These are phyloP conservation scores for Beris morrisii DNA, from an alignment of 2,888 invertebrate genomes.

Conservation along the genomic window DNA sequence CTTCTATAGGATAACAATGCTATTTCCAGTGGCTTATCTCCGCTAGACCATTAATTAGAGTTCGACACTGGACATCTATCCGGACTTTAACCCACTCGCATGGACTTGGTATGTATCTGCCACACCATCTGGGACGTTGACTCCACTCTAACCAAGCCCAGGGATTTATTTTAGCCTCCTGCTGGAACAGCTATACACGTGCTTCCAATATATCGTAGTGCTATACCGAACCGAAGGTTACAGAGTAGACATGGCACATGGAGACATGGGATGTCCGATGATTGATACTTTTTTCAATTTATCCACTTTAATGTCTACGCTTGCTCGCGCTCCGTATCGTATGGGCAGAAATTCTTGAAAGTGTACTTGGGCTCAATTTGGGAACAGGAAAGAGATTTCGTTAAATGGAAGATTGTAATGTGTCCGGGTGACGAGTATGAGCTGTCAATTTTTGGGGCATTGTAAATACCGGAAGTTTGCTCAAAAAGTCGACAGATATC, in stretches of 20 bases:
- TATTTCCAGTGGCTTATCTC: conserved; percentile 17
- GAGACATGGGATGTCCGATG: conserved; percentile 5
- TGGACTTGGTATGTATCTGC: neutral
- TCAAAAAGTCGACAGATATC: no score
- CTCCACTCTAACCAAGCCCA: conserved; percentile 6
- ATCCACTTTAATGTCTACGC: conserved; percentile 5
- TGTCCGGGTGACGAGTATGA: no score
- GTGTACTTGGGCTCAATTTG: no score
- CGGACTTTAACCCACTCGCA: conserved; percentile 21
- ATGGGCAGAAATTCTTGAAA: no score
- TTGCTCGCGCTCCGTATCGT: no score
- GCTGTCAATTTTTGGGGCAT: no score
- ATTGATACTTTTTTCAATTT: conserved; percentile 25
- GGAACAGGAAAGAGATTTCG: no score
- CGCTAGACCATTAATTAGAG: conserved; percentile 29
- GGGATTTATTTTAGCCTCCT: conserved; percentile 27
- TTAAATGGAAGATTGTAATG: no score
- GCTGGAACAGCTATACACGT: conserved; percentile 26
- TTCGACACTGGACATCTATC: conserved; percentile 21
- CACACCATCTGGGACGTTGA: conserved; percentile 29
- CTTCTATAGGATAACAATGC: conserved; percentile 19
- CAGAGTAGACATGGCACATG: no score
- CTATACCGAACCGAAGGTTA: no score
- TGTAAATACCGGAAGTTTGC: no score
- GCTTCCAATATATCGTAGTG: neutral